phyloP scores from a whole-genome alignment of 2,797 vertebrate genomes.

The Botia almorhae region DNA sequence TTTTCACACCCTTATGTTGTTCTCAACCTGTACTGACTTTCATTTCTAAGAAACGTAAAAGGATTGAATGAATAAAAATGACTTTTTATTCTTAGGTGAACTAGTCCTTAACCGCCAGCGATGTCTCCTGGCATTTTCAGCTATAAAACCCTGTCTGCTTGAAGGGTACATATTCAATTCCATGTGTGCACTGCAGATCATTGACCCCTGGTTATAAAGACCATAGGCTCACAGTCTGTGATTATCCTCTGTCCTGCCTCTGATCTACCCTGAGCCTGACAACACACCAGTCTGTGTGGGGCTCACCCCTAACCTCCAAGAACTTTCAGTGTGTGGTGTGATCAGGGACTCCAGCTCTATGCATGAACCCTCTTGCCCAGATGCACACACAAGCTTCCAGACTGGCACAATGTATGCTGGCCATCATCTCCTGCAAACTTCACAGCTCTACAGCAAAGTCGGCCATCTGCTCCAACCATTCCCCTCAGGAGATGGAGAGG shows the following conservation, averaged over 20 bases:
- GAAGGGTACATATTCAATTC: conserved; percentile 1
- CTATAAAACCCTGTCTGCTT: background rate
- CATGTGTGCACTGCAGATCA: background rate
- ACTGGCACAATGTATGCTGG: conserved; percentile 2
- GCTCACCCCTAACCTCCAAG: conserved; percentile 6
- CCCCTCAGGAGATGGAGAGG: background rate
- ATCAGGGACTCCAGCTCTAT: background rate
- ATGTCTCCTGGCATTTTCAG: conserved; percentile 6
- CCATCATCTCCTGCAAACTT: conserved; percentile 29
- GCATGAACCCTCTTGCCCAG: conserved; percentile 1
- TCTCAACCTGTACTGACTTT: background rate
- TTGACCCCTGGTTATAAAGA: conserved; percentile 30
- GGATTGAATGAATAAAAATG: background rate
- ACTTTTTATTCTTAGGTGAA: background rate
- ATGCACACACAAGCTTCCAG: background rate
- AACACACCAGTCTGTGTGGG: background rate
- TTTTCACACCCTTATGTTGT: background rate
- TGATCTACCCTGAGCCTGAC: conserved; percentile 18
- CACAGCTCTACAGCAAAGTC: conserved; percentile 20
- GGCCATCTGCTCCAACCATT: conserved; percentile 30
- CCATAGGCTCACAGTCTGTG: background rate
- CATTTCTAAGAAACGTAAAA: background rate
- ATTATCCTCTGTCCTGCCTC: conserved; percentile 17
- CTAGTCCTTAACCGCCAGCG: background rate
- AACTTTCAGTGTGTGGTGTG: background rate